A percentile compares a stretch with the other conserved stretches of the same genome.
Evolutionary conservation across 2,113 vertebrate species (phyloP).

Genomic region (Varanus salvator): DNA sequence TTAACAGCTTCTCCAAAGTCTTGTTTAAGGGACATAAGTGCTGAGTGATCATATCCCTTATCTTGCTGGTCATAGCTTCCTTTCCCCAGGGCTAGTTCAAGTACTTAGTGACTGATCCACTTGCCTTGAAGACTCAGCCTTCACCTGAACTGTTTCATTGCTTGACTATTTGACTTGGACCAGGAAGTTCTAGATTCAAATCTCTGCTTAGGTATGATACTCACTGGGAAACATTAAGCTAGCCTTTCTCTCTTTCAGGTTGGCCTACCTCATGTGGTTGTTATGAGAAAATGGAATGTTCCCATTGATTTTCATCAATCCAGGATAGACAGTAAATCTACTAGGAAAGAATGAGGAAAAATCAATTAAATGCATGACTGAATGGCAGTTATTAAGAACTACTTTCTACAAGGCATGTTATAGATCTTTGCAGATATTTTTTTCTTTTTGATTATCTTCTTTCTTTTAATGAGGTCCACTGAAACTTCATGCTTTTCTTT

Average conservation of each 20-base stretch:
- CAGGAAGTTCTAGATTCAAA: background rate
- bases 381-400: background rate
- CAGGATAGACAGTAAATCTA: background rate
- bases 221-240: background rate
- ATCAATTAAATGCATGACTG: background rate
- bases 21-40: no score
- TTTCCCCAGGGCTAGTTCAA: no score
- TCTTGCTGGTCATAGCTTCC: no score
- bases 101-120: no score
- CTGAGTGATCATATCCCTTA: no score
- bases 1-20: no score
- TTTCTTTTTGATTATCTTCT: background rate
- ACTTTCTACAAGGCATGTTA: background rate
- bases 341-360: background rate
- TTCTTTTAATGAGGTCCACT: background rate
- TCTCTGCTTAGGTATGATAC: background rate
- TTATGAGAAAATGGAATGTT: background rate
- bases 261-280: no score
- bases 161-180: background rate
- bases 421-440: background rate
- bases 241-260: background rate
- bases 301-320: no score
- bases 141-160: no score
- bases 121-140: no score
- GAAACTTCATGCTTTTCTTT: background rate